A percentile compares a stretch with the other conserved stretches of the same genome.
Conservation (phyloP, 2,888 invertebrate genomes). For the Rotaria socialis region DNA sequence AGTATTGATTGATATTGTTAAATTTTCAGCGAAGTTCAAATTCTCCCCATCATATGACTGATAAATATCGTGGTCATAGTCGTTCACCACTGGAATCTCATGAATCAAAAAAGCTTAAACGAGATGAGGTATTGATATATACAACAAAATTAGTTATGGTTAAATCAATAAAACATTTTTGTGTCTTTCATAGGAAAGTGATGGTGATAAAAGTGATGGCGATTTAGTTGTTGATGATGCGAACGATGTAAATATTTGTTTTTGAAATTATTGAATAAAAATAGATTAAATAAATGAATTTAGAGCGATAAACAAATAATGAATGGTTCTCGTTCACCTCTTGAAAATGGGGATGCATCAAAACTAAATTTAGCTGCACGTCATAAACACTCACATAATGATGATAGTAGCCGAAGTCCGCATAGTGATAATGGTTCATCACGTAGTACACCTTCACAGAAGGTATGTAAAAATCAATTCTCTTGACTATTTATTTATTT, state of each 20-base stretch:
- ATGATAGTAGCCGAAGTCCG: conserved; percentile 44
- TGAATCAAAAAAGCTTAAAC: conserved; percentile 48
- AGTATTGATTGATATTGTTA: background rate
- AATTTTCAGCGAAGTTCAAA: conserved; percentile 49
- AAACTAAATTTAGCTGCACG: background rate
- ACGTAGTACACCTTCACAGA: conserved; percentile 45
- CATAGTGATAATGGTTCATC: conserved; percentile 45
- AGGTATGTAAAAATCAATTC: background rate
- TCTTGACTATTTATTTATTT: no score
- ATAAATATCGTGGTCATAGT: conserved; percentile 49
- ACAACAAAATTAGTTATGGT: background rate
- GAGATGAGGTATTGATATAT: conserved; percentile 50
- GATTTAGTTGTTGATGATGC: conserved; percentile 84
- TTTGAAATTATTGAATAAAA: background rate
- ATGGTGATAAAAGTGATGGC: conserved; percentile 89
- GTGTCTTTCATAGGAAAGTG: conserved; percentile 55
- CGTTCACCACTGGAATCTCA: conserved; percentile 46
- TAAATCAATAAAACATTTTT: background rate
- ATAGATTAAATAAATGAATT: background rate
- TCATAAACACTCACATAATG: conserved; percentile 24
- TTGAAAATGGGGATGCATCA: conserved; percentile 21
- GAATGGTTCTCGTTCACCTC: conserved; percentile 41
- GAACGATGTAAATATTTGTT: conserved; percentile 11
- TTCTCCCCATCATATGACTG: conserved; percentile 49
- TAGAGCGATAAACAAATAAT: conserved; percentile 6